Base-by-base conservation (phyloP, 2,888 invertebrate species). In the Campoplex nolae region DNA sequence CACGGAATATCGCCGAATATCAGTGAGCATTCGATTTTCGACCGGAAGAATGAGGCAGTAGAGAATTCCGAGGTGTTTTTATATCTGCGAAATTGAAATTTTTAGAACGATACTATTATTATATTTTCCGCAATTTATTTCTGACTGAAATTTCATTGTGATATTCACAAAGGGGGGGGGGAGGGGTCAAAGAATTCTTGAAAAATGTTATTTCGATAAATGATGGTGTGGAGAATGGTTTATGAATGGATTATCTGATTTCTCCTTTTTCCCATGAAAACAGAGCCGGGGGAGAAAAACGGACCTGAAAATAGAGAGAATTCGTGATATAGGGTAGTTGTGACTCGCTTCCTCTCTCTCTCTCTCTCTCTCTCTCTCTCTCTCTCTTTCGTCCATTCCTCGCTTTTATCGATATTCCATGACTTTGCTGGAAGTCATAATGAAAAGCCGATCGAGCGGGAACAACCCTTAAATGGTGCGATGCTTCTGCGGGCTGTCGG, bases 401-500 rank as follows among this genome's bases (percentile, higher is more conserved):
- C 76, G 45, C 35, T 82, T 79, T 70, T 70, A 84, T 87, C 84
- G 84, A 79, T 87, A 82, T 79, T 87, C 84, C 82, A 45, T 70
- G 84, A 84, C 82, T 78, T 56, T 16, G 45, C 84, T 81, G 56
- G 67, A 78, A 79, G 75, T 82, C 76, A 79, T 87, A 84, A 84
- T 87, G 84, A 82, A 87, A 87, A 87, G 84, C 74, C 70, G 84
- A 87, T 87, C 70, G 84, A 79, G 82, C 78, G 82, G 23, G 78
- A 78, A 68, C 48, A 82, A 81, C 75, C 74, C 65, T 82, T 82
- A 35, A 75, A 75, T 38, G 48, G 56, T 32, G 80, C 65, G 32
- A 62, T 62, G 62, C 62, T 62, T 32, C 51, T 51, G 28, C 16
- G 62, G 62, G 28, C n/a, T 18, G n/a, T 67, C 32, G 58, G 51